These are phyloP conservation scores for Clarias macrocephalus DNA, from an alignment of 2,113 vertebrate genomes.

Conservation along the genomic window DNA sequence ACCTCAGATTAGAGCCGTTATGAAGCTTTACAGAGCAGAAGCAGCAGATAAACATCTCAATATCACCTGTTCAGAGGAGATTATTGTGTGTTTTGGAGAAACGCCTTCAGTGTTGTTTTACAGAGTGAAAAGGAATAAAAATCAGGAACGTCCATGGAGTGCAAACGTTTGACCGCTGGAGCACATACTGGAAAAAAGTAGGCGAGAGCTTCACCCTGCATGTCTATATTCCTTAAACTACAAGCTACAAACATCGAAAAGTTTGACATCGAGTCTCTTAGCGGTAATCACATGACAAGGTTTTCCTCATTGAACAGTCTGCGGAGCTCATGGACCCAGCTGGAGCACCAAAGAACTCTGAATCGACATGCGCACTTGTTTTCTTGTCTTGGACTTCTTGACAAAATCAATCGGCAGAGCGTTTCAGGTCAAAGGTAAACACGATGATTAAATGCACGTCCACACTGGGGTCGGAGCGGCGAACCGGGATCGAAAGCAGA, in stretches of 20 bases:
- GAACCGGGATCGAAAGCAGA: background rate
- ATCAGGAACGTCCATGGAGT: background rate
- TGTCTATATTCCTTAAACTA: background rate
- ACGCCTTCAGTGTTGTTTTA: too few species aligned
- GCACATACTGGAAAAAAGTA: background rate
- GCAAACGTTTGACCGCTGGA: too few species aligned
- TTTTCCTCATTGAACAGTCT: background rate
- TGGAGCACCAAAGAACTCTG: background rate
- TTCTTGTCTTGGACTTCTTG: background rate
- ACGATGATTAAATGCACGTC: background rate
- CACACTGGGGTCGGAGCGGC: background rate
- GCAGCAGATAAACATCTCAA: too few species aligned
- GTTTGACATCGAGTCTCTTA: background rate
- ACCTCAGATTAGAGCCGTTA: too few species aligned
- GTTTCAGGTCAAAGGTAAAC: background rate
- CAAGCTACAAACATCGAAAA: too few species aligned
- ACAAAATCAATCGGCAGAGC: background rate
- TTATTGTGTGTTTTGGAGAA: too few species aligned
- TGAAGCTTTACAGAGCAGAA: too few species aligned
- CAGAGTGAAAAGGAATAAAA: background rate
- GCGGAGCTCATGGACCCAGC: background rate
- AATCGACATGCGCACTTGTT: background rate
- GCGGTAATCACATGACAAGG: background rate
- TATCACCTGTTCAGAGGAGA: too few species aligned
- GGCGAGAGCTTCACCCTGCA: background rate